Base-by-base conservation (phyloP, 37 sponge, comb jelly and placozoan species). In the Tethya wilhelma region DNA sequence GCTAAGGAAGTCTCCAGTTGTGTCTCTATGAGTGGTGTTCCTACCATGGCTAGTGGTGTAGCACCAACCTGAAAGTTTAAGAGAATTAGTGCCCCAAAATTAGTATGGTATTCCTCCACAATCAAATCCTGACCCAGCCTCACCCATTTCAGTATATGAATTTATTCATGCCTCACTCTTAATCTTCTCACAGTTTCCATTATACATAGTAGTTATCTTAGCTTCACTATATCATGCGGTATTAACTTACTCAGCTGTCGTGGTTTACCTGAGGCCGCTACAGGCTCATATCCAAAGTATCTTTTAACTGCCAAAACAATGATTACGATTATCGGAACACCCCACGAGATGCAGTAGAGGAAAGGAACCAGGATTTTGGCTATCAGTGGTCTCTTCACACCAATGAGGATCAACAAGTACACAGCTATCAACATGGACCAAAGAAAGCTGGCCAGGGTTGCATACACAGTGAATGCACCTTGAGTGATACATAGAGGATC, bases 351-450 rank as follows among this genome's bases (percentile, higher is more conserved):
- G n/a, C 70, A 1, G 59, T 76, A 88, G 12, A 57, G 59, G 30
- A 76, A 7, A 12, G 81, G 46, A 4, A 76, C 53, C 3, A 33
- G 39, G 59, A n/a, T 44, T 22, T 44, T 58, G 0, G 77, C 71
- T 39, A 76, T 33, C 41, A 38, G 36, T 1, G 64, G 44, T 8
- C 42, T 66, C 40, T 45, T 80, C 23, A 62, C 37, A 9, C 70
- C 69, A 5, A 81, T 39, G 31, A 91, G 28, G 34, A 58, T 66
- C 38, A 91, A 56, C 64, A 91, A 43, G 38, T 86, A 83, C 2
- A 91, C 31, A 0, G 79, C 87, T 9, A 91, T 62, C 0, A 56
- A 33, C 19, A 82, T 77, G 33, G 91, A 72, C 87, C 83, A 83
- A 4, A 86, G 78, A 19, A 91, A 56, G 2, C 84, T 82, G 11